These are phyloP conservation scores for Manis javanica DNA, from an alignment of 2,797 vertebrate genomes.

Conservation along the genomic window DNA sequence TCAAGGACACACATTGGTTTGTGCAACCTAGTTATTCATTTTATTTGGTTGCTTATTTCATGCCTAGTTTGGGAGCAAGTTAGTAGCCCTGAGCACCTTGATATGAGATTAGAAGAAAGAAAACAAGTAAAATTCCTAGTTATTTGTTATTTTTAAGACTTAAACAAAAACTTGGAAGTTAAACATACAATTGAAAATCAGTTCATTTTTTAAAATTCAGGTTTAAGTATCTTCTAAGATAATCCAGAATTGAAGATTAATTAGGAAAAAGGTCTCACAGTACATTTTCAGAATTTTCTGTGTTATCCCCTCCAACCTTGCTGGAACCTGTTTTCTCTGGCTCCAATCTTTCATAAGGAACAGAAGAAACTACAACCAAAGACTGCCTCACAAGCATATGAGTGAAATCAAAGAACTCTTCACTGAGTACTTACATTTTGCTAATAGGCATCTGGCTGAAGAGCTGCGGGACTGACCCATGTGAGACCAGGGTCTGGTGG, in stretches of 20 bases:
- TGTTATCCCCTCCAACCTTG: neutral
- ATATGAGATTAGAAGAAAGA: constrained; percentile 10
- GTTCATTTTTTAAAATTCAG: constrained; percentile 16
- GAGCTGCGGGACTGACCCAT: constrained; percentile 91
- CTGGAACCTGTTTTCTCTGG: neutral
- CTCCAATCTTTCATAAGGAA: neutral
- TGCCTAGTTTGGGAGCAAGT: neutral
- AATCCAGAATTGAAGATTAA: constrained; percentile 46
- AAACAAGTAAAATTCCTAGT: constrained; percentile 15
- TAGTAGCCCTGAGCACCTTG: neutral
- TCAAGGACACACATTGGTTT: neutral
- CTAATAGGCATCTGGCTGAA: constrained; percentile 93
- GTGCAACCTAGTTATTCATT: neutral
- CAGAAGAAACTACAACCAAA: constrained; percentile 34
- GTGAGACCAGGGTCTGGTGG: constrained; percentile 93
- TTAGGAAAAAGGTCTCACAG: neutral
- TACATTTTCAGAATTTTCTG: neutral
- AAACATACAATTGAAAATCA: constrained; percentile 33
- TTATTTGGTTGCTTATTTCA: constrained; percentile 34
- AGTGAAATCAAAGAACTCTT: constrained; percentile 13
- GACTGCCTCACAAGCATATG: neutral
- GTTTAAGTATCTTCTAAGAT: constrained; percentile 26
- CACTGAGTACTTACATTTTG: constrained; percentile 92
- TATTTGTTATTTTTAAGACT: constrained; percentile 30
- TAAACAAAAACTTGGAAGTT: constrained; percentile 56